These are phyloP conservation scores for Octodon degus DNA, from an alignment of 2,113 vertebrate genomes.

Conservation along the genomic window DNA sequence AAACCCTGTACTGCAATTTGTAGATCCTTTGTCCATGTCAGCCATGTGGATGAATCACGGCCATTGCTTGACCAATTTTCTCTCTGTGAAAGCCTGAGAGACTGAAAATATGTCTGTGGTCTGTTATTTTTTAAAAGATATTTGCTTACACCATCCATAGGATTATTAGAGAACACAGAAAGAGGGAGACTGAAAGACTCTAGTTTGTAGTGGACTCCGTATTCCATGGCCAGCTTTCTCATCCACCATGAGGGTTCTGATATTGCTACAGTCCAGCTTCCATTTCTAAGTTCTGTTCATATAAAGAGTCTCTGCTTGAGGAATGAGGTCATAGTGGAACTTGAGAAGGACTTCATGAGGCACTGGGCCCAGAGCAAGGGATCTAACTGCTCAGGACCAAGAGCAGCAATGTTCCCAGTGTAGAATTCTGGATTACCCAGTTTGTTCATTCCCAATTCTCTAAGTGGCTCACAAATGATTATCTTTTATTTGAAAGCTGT, in stretches of 20 bases:
- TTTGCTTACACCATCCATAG: not conserved
- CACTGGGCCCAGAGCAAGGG: accelerated
- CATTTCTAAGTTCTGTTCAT: not conserved
- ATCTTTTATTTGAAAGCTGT: not conserved
- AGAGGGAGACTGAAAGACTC: not conserved
- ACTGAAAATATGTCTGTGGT: not conserved
- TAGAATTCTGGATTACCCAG: not conserved
- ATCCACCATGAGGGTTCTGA: not conserved
- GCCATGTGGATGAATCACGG: too few relatives aligned
- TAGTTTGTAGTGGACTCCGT: accelerated
- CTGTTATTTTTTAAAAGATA: not conserved
- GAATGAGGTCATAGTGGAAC: not conserved
- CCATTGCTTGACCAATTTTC: too few relatives aligned
- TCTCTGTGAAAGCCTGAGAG: too few relatives aligned
- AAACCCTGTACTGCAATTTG: too few relatives aligned
- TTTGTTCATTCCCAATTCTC: not conserved
- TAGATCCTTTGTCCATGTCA: too few relatives aligned
- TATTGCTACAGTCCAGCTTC: accelerated
- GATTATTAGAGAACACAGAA: not conserved
- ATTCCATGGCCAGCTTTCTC: not conserved
- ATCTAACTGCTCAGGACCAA: not conserved
- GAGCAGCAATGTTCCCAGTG: not conserved
- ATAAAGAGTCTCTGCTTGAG: not conserved
- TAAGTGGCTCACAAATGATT: not conserved
- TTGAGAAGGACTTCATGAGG: not conserved